Evolutionary conservation across 2,113 vertebrate species (phyloP), one percentile per base, ranked within the genome.

Genomic region (Cynocephalus volans): DNA sequence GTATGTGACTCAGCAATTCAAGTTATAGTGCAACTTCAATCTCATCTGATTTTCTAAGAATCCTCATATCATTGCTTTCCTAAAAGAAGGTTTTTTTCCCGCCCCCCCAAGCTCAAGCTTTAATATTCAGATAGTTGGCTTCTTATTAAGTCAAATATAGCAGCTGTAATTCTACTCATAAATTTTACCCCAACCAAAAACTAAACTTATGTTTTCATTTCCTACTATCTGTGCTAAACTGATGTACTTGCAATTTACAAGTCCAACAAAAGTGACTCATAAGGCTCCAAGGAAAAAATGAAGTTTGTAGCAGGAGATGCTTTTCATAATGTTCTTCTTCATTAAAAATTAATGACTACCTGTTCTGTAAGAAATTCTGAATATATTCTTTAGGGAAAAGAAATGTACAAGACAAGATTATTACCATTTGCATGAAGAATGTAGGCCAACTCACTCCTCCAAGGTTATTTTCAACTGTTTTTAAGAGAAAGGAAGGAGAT

Each of bases 31-130:
- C 33, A 95, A 62, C n/a, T 91, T 88, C 81, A 80, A 1, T 93
- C 79, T 96, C 92, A 84, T 58, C 64, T 96, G 90, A 93, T 93
- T 96, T 97, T 95, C 72, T 89, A 91, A 95, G 86, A 88, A 88
- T 90, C 94, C n/a, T 90, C 91, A 50, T 97, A 26, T 88, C 93
- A 96, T 83, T 84, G 26, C 64, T 96, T 95, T 70, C n/a, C 52
- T 75, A 64, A 91, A 92, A 95, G 76, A 65, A 91, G 60, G 21
- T 7, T 41, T 65, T 86, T 21, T 92, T 75, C 23, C 41, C 4
- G 41, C 4, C 41, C 41, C 41, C 41, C 41, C 41, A 41, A 41
- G 41, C n/a, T 95, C 26, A 88, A 54, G 58, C 52, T 85, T 4
- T 70, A 84, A 89, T 92, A 90, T 73, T 18, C 79, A 85, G 62